Base-by-base conservation (phyloP, 2,113 vertebrate genomes). In the Grammomys surdaster region DNA sequence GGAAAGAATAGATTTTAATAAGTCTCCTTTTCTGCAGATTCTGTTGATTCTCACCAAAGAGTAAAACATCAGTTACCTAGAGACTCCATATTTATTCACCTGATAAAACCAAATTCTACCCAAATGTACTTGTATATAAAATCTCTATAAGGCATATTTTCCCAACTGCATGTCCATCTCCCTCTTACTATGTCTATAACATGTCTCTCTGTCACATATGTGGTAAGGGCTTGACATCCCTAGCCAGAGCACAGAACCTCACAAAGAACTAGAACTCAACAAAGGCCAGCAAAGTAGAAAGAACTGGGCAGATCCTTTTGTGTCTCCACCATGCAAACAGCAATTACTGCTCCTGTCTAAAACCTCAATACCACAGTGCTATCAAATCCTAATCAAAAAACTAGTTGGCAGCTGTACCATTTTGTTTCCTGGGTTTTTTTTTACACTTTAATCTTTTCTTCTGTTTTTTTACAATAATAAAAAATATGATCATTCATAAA, bases 121-220 rank as follows among this genome's bases (percentile, higher is more conserved):
- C 87, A 93, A 93, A 88, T 89, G n/a, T 81, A 58, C n/a, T 85
- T 85, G 73, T 75, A 19, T 51, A 48, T 56, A 67, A 84, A 90
- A 70, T 76, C 54, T 72, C 93, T 13, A 40, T 94, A 90, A 9
- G 72, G 82, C 60, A 92, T 5, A 90, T 46, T 28, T 60, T 43
- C 70, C 58, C 22, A 46, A 85, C 43, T 33, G 20, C 70, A 89
- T 81, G 51, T 36, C 40, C 13, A 56, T 33, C 16, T 96, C 24
- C 26, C 20, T 69, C 51, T 82, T 89, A 56, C 16, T 8, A 1
- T 51, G 43, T 43, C 63, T 48, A 77, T 6, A 48, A 72, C 81
- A 88, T 88, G 36, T 72, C 54, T 84, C 43, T 36, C 24, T 9
- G 48, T 48, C 48, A 48, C 46, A 14, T 88, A 58, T 95, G 65